Conservation (phyloP, 2,113 vertebrate species). For the Trichomycterus rosablanca region DNA sequence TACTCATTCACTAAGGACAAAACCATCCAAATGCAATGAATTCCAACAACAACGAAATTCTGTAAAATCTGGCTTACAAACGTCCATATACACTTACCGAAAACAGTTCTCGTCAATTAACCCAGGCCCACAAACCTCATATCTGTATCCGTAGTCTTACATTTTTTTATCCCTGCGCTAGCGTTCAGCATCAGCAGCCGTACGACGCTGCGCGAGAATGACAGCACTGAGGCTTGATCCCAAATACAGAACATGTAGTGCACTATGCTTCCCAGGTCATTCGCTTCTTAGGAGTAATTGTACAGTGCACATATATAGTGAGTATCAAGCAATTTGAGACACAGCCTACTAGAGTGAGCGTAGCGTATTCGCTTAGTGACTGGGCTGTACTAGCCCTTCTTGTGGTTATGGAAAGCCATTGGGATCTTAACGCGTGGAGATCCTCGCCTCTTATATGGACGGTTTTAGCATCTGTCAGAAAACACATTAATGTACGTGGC, state of each 20-base stretch:
- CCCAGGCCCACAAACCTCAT: slow-evolving; percentile 25
- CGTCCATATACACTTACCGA: slow-evolving; percentile 49
- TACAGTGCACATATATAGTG: neutral
- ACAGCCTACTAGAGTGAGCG: neutral
- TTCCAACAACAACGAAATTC: no score
- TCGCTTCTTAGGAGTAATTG: no score
- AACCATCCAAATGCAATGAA: no score
- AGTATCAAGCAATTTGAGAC: neutral
- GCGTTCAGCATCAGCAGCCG: slow-evolving; percentile 63
- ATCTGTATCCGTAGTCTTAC: slow-evolving; percentile 45
- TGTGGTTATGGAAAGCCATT: neutral
- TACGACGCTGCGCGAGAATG: slow-evolving; percentile 54
- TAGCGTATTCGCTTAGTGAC: neutral
- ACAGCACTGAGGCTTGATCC: neutral
- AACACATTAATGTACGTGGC: no score
- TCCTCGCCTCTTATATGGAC: no score
- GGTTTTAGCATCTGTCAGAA: no score
- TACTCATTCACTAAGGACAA: no score
- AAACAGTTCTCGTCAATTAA: slow-evolving; percentile 30
- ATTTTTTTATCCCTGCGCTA: slow-evolving; percentile 13
- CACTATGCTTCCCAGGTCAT: no score
- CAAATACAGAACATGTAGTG: neutral
- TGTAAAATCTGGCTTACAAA: neutral
- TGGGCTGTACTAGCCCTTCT: neutral
- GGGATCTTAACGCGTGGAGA: neutral